Evolutionary conservation across 2,888 invertebrate genomes (phyloP).

Genomic region (Leucoma salicis): DNA sequence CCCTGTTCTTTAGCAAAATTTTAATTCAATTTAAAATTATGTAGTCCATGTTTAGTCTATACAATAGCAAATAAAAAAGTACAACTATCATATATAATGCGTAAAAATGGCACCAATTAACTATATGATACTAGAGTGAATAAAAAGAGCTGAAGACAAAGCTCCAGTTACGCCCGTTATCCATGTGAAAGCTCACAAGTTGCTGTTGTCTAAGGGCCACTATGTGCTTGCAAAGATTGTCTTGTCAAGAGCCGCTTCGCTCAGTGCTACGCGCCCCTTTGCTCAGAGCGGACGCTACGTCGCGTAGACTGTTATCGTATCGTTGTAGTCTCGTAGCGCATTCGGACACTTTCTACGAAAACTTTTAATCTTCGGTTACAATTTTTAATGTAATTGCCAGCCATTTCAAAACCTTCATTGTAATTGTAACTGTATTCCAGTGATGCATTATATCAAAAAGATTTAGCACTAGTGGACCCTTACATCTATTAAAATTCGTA

Average conservation of each 20-base stretch:
- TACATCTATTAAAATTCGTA: slow-evolving; percentile 51
- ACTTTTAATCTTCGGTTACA: slow-evolving; percentile 23
- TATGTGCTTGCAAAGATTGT: slow-evolving; percentile 73
- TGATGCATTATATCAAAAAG: slow-evolving; percentile 26
- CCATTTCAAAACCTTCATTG: slow-evolving; percentile 13
- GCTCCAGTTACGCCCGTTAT: slow-evolving; percentile 63
- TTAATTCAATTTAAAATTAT: too few species aligned
- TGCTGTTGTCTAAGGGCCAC: slow-evolving; percentile 68
- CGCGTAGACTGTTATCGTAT: slow-evolving; percentile 34
- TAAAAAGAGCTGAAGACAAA: slow-evolving; percentile 61
- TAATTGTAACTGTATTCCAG: slow-evolving; percentile 13
- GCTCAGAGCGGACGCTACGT: slow-evolving; percentile 65
- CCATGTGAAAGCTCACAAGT: slow-evolving; percentile 71
- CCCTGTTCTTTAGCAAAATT: too few species aligned
- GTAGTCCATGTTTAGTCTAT: too few species aligned
- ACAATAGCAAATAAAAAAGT: neutral
- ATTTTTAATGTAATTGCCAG: slow-evolving; percentile 14
- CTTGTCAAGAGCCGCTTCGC: slow-evolving; percentile 67
- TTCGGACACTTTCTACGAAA: slow-evolving; percentile 44
- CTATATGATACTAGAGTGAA: slow-evolving; percentile 42
- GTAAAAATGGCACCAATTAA: slow-evolving; percentile 41
- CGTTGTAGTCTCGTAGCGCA: slow-evolving; percentile 42
- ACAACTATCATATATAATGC: too few species aligned
- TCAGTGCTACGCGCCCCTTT: slow-evolving; percentile 72
- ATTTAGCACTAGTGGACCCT: slow-evolving; percentile 37